Percentiles rank a stretch among this genome's conserved stretches.
phyloP scores from a whole-genome alignment of 2,888 invertebrate species.

The Platynereis dumerilii region DNA sequence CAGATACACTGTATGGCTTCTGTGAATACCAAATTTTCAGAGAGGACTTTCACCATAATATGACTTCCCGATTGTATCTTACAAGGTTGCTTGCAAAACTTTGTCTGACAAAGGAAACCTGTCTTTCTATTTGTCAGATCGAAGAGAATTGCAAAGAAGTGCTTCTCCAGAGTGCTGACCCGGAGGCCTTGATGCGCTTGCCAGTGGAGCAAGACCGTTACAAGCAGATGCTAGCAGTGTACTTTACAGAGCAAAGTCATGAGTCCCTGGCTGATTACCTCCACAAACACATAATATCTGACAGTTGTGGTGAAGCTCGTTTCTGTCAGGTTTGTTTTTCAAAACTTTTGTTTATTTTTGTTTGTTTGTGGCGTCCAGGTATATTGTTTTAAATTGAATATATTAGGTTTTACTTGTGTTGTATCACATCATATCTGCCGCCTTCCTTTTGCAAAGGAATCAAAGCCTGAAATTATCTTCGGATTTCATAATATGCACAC shows the following conservation, averaged over 20 bases:
- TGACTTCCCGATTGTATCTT: too few species aligned
- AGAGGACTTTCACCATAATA: too few species aligned
- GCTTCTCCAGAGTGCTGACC: constrained; percentile 55
- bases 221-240: constrained; percentile 35
- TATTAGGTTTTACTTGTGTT: too few species aligned
- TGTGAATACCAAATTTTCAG: too few species aligned
- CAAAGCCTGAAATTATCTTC: too few species aligned
- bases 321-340: constrained; percentile 25
- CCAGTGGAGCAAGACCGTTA: constrained; percentile 38
- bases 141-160: constrained; percentile 39
- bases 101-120: too few species aligned
- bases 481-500: too few species aligned
- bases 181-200: constrained; percentile 48
- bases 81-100: too few species aligned
- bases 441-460: too few species aligned
- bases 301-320: neutral
- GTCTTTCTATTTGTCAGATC: constrained; percentile 11
- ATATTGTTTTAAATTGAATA: neutral
- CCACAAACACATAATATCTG: constrained; percentile 17
- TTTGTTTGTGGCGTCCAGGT: neutral
- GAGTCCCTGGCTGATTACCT: constrained; percentile 48
- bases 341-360: too few species aligned
- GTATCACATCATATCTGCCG: too few species aligned
- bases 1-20: too few species aligned
- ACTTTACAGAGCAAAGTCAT: constrained; percentile 51